phyloP scores from a whole-genome alignment of 1,140 invertebrate genomes.

The Cardiocondyla obscurior region DNA sequence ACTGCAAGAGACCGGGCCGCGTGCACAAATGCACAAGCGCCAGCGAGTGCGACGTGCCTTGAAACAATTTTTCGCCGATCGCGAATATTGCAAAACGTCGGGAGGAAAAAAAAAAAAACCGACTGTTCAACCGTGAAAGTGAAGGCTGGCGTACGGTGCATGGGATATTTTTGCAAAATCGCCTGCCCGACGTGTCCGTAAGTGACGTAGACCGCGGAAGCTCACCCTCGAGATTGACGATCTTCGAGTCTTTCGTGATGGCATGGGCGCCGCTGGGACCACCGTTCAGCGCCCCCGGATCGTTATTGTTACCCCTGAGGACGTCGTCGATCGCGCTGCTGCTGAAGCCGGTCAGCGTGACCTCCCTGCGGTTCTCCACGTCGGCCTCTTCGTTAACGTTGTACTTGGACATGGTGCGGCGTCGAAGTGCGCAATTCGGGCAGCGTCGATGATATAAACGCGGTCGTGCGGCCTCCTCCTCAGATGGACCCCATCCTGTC shows the following conservation, averaged over 20 bases:
- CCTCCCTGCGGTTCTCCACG: slow-evolving; percentile 72
- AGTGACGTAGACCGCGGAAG: too few relatives aligned
- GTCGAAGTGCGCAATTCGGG: neutral
- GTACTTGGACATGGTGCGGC: slow-evolving; percentile 77
- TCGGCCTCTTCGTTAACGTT: slow-evolving; percentile 75
- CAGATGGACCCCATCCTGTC: slow-evolving; percentile 57
- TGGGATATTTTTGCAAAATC: slow-evolving; percentile 37
- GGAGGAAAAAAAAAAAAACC: slow-evolving; percentile 16
- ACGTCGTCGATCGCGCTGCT: slow-evolving; percentile 69
- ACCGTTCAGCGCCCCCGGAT: slow-evolving; percentile 45
- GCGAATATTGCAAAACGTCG: slow-evolving; percentile 5
- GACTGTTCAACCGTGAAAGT: slow-evolving; percentile 43
- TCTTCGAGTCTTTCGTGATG: slow-evolving; percentile 65
- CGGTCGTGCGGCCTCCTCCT: slow-evolving; percentile 21
- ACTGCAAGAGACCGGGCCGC: too few relatives aligned
- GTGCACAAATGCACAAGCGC: neutral
- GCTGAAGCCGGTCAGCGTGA: slow-evolving; percentile 77
- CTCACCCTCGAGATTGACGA: slow-evolving; percentile 66
- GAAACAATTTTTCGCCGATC: slow-evolving; percentile 50
- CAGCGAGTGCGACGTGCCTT: slow-evolving; percentile 15
- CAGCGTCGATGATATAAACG: neutral
- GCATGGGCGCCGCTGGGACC: slow-evolving; percentile 56
- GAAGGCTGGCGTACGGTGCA: slow-evolving; percentile 32
- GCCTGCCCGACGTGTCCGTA: slow-evolving; percentile 11
- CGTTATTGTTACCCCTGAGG: slow-evolving; percentile 68